A percentile compares a stretch with the other conserved stretches of the same genome.
phyloP scores from a whole-genome alignment of 2,797 vertebrate species.

The Cirrhinus molitorella region DNA sequence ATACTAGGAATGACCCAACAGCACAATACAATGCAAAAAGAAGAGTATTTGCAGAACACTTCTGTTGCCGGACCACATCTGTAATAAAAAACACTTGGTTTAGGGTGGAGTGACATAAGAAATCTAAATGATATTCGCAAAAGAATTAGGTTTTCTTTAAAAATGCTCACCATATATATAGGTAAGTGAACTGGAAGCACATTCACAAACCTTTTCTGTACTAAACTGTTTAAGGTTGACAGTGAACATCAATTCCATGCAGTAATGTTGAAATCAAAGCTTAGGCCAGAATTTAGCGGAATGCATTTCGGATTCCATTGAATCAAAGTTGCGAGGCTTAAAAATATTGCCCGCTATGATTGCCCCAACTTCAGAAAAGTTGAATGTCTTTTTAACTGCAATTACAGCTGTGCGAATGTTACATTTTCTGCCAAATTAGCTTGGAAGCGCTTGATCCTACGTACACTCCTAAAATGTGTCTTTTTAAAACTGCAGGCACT shows the following conservation, averaged over 20 bases:
- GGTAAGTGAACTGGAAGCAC: neutral
- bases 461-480: constrained; percentile 79
- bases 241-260: constrained; percentile 25
- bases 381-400: constrained; percentile 80
- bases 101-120: neutral
- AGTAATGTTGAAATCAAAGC: constrained; percentile 48
- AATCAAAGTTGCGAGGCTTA: constrained; percentile 57
- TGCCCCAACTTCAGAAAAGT: constrained; percentile 56
- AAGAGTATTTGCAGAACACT: no score
- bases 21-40: neutral
- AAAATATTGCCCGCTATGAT: constrained; percentile 54
- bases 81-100: neutral
- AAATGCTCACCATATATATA: neutral
- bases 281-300: neutral
- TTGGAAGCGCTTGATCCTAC: constrained; percentile 81
- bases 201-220: neutral
- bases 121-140: neutral
- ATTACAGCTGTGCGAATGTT: constrained; percentile 78
- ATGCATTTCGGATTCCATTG: constrained; percentile 30
- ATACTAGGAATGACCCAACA: neutral
- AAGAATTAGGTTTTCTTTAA: neutral
- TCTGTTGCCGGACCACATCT: neutral
- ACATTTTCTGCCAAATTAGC: constrained; percentile 86
- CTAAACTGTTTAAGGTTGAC: constrained; percentile 32
- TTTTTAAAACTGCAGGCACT: constrained; percentile 84